Conservation (phyloP, 2,113 vertebrate species). For the Nothocercus nigrocapillus region DNA sequence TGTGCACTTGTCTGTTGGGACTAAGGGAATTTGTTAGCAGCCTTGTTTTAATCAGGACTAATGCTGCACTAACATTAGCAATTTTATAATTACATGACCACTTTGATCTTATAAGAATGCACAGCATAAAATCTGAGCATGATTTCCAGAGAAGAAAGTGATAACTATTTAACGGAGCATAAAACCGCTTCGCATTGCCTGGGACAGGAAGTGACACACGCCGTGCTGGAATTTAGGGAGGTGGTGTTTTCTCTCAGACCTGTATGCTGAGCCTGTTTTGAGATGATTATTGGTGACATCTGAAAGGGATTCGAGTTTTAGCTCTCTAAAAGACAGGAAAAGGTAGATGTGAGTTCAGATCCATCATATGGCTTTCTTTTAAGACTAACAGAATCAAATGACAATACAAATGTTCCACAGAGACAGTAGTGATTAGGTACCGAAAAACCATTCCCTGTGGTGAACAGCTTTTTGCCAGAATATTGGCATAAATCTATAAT, state of each 20-base stretch:
- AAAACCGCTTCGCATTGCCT: neutral
- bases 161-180: neutral
- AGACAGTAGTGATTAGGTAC: neutral
- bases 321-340: neutral
- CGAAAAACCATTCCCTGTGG: neutral
- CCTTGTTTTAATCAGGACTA: conserved; percentile 46
- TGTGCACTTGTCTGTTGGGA: conserved; percentile 20
- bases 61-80: conserved; percentile 16
- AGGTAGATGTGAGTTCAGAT: conserved; percentile 35
- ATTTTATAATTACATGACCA: conserved; percentile 23
- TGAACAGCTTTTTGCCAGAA: neutral
- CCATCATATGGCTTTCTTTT: conserved; percentile 3
- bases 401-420: neutral
- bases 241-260: fast-evolving
- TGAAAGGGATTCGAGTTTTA: conserved; percentile 14
- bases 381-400: conserved; percentile 11
- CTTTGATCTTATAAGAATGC: conserved; percentile 29
- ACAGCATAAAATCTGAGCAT: neutral
- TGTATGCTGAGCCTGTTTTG: neutral
- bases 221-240: neutral
- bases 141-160: neutral
- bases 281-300: conserved; percentile 29
- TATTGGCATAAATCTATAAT: conserved; percentile 26
- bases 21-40: conserved; percentile 26
- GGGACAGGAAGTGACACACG: neutral